Evolutionary conservation across 2,797 vertebrate species (phyloP).

Genomic region (Catamblyrhynchus diadema): DNA sequence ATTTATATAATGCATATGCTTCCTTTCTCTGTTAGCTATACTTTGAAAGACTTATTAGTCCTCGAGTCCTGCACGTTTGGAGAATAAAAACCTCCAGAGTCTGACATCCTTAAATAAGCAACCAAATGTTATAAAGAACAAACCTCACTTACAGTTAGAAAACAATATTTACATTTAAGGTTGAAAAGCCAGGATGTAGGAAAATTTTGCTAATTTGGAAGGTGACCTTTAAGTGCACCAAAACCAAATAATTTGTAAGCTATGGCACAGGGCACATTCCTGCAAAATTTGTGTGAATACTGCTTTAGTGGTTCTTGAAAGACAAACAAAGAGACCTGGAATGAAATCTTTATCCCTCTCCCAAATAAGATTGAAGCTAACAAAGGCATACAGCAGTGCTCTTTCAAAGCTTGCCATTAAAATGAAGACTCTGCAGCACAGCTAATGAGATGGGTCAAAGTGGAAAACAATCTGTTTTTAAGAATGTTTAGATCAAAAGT

Average conservation of each 20-base stretch:
- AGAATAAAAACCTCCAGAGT: constrained; percentile 68
- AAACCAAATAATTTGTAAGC: constrained; percentile 85
- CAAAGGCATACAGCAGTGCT: constrained; percentile 65
- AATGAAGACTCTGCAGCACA: constrained; percentile 65
- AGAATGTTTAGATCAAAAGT: constrained; percentile 82
- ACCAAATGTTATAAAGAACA: constrained; percentile 75
- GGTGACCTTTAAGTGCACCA: constrained; percentile 85
- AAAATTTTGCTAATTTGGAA: constrained; percentile 86
- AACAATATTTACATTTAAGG: constrained; percentile 86
- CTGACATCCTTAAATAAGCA: constrained; percentile 84
- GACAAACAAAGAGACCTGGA: constrained; percentile 80
- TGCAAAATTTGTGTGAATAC: constrained; percentile 81
- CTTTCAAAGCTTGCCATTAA: constrained; percentile 73
- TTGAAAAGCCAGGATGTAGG: constrained; percentile 84
- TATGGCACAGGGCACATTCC: constrained; percentile 83
- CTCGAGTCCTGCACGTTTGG: constrained; percentile 47
- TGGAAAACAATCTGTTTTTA: constrained; percentile 77
- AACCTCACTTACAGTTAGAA: constrained; percentile 82
- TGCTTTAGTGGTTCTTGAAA: constrained; percentile 79
- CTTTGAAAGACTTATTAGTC: constrained; percentile 71
- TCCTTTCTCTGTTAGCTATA: constrained; percentile 64
- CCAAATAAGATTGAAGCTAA: constrained; percentile 68
- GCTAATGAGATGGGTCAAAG: constrained; percentile 76
- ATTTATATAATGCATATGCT: constrained; percentile 65
- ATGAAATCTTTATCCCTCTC: constrained; percentile 70